Evolutionary conservation across 1,140 invertebrate species (phyloP).

Genomic region (Platyscapa corneri): DNA sequence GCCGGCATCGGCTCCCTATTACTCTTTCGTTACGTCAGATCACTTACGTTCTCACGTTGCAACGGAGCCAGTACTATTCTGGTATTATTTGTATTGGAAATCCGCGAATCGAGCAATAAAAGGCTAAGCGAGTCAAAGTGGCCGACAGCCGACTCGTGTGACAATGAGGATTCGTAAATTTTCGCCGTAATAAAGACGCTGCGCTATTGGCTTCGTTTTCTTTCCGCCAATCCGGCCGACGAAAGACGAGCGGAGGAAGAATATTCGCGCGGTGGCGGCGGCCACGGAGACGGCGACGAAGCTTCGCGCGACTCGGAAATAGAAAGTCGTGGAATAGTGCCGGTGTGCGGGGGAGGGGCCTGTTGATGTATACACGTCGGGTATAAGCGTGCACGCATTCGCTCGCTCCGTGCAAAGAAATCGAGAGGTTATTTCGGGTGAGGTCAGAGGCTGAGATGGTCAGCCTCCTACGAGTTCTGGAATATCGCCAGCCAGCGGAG

Average conservation of each 20-base stretch:
- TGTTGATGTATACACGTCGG: constrained; percentile 6
- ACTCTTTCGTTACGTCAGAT: neutral
- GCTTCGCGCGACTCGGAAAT: constrained; percentile 57
- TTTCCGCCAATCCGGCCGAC: neutral
- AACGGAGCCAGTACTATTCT: neutral
- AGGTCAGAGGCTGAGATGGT: constrained; percentile 76
- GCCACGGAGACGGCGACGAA: neutral
- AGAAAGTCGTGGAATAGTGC: constrained; percentile 58
- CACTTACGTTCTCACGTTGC: too few species aligned
- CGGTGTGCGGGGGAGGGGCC: constrained; percentile 38
- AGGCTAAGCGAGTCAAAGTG: neutral
- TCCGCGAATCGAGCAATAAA: neutral
- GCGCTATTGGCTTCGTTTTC: neutral
- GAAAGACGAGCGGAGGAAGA: neutral
- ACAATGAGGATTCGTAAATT: neutral
- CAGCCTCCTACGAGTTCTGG: constrained; percentile 74
- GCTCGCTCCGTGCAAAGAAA: constrained; percentile 39
- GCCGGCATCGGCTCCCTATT: too few species aligned
- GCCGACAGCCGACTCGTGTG: neutral
- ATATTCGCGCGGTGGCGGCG: neutral
- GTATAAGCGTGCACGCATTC: neutral
- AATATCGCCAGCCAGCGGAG: constrained; percentile 66
- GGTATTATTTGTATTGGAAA: neutral
- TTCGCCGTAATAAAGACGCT: neutral
- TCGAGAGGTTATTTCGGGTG: constrained; percentile 72